Evolutionary conservation across 1,140 invertebrate genomes (phyloP).

Genomic region (Heterodera carotae): DNA sequence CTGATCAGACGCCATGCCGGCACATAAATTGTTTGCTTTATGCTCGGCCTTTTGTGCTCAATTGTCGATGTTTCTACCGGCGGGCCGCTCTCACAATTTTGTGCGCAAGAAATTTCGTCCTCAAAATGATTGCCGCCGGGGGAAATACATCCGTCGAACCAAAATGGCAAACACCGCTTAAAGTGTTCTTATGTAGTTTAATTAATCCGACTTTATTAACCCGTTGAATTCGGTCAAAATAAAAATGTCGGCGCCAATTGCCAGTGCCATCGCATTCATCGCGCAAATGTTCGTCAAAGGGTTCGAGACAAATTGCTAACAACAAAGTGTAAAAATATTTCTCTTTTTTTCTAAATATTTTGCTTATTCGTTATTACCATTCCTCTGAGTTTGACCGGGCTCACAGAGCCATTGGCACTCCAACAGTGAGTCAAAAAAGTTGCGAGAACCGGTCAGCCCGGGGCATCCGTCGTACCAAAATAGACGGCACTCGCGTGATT

Average conservation of each 20-base stretch:
- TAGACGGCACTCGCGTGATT: background rate
- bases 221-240: constrained; percentile 56
- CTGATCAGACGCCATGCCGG: constrained; percentile 2
- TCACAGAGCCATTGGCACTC: constrained; percentile 25
- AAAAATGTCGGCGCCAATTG: constrained; percentile 58
- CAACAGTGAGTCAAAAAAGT: constrained; percentile 24
- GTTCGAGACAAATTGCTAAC: constrained; percentile 47
- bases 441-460: constrained; percentile 14
- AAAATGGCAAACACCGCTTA: constrained; percentile 50
- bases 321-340: background rate
- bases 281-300: constrained; percentile 61
- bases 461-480: constrained; percentile 31
- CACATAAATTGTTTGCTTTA: background rate
- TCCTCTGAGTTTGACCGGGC: background rate
- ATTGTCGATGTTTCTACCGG: background rate
- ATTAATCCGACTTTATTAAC: constrained; percentile 26
- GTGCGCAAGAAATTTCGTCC: background rate
- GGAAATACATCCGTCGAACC: constrained; percentile 48
- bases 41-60: background rate
- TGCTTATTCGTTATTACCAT: background rate
- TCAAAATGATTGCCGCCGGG: constrained; percentile 8
- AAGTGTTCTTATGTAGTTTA: constrained; percentile 8
- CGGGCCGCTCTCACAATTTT: background rate
- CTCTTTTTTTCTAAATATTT: background rate
- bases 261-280: constrained; percentile 60